A percentile compares a stretch with the other conserved stretches of the same genome.
Conservation (phyloP, 2,888 invertebrate genomes). For the Synergus itoensis region DNA sequence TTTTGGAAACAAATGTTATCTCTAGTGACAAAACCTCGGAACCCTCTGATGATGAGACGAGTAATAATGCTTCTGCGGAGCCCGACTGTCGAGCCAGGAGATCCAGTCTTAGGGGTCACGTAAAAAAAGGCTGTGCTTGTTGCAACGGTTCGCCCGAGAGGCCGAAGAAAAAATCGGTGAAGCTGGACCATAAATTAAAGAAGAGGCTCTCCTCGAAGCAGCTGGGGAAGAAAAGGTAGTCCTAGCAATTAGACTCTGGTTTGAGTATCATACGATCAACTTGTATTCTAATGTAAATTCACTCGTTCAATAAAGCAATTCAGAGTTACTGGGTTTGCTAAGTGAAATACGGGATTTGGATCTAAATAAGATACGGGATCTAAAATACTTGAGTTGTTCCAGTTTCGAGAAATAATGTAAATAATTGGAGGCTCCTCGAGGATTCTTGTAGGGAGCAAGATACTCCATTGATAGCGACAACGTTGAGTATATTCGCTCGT, state of each 20-base stretch:
- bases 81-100: slow-evolving; percentile 71
- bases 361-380: background rate
- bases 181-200: slow-evolving; percentile 71
- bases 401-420: background rate
- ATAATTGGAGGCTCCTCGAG: slow-evolving; percentile 14
- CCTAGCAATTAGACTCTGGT: slow-evolving; percentile 65
- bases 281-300: slow-evolving; percentile 43
- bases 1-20: slow-evolving; percentile 64
- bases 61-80: slow-evolving; percentile 65
- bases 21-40: slow-evolving; percentile 70
- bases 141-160: slow-evolving; percentile 82
- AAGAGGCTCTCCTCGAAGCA: slow-evolving; percentile 69
- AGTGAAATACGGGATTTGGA: background rate
- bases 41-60: slow-evolving; percentile 71
- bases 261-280: slow-evolving; percentile 45
- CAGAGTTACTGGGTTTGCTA: slow-evolving; percentile 2
- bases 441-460: slow-evolving; percentile 1
- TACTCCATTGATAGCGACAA: slow-evolving; percentile 25
- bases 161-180: slow-evolving; percentile 78
- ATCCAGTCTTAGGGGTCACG: slow-evolving; percentile 80
- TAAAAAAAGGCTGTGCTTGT: slow-evolving; percentile 82
- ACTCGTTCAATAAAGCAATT: background rate
- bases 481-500: slow-evolving; percentile 47
- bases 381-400: background rate
- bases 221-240: slow-evolving; percentile 76